Evolutionary conservation across 2,888 invertebrate genomes (phyloP), one percentile per base, ranked within the genome.

Genomic region (Thereva nobilitata): DNA sequence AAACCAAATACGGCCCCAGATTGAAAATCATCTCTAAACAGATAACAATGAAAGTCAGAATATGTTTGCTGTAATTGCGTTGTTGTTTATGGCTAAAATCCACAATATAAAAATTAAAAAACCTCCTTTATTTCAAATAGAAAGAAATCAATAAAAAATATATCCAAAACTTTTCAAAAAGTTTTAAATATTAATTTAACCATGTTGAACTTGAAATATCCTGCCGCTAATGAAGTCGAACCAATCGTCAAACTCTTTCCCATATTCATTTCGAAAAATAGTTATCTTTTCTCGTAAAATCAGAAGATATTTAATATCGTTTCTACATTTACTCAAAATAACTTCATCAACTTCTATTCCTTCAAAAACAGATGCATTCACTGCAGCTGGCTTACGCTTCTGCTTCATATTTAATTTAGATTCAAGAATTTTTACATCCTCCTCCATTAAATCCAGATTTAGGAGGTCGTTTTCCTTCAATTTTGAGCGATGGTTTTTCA

Each of bases 281-380:
- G 71, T 61, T 12, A 76, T 65, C 53, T 72, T 71, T 40, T 72
- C 65, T 38, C 71, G 69, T 9, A 77, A 65, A 12, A 72, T 71
- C n/a, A 71, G 65, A 40, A 74, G 50, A 67, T 70, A 74, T 61
- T 76, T 76, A 3, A 75, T 63, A 69, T 77, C 76, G 9, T 68
- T 72, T 5, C 75, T 72, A 69, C 75, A 77, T 64, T 72, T 71
- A 10, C 64, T 45, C 37, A 73, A 68, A 1, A 74, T 54, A 3
- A 71, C 70, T 6, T 70, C 70, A 67, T 74, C 72, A 12, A 76
- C 71, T 7, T 72, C 71, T 10, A 77, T 75, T 61, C 73, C 72
- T 12, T 72, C 72, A 37, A 49, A 61, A 8, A 75, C 66, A 1
- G 77, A 75, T n/a, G 77, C 70, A 69, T 76, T 75, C 0, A 73